Base-by-base conservation (phyloP, 35 echinoderm and acorn worm species). In the Acanthaster planci region DNA sequence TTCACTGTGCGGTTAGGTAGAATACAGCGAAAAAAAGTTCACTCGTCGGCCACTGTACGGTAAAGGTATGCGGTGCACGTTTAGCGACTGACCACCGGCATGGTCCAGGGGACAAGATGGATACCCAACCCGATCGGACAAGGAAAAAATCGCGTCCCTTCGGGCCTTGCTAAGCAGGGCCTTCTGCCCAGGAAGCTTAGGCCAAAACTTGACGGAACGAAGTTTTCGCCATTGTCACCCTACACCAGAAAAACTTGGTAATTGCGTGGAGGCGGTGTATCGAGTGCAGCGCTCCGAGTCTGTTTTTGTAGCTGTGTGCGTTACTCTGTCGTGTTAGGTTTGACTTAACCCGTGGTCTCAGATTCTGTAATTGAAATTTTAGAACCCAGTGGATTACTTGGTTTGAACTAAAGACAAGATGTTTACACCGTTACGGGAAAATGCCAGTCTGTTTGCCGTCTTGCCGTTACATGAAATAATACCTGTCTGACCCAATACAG, bases 241-340 rank as follows among this genome's bases (percentile, higher is more conserved):
- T 31, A 72, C 30, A 21, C 64, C 30, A 29, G 64, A 14, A 72
- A 26, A 72, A 7, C 23, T 31, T 7, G 26, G 64, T 34, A 72
- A 16, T 72, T 72, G 64, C 64, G 23, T 26, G 59, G 64, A 31
- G 64, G 64, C 64, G 30, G 34, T 72, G 64, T 72, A 72, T 72
- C 64, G 34, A 72, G 30, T 72, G 23, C 23, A 31, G 4, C 14
- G 34, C 64, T 72, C 34, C 23, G 18, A 72, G 64, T 26, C 18
- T 72, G 64, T 72, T 72, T 19, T 27, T 23, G 14, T 72, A 72
- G 64, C 64, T 72, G 64, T 72, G 21, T 72, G 57, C 27, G 34
- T 47, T 47, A n/a, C n/a, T 47, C 42, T 47, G 42, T 47, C 4
- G 12, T 47, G 12, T 47, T 4, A 47, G 4, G 12, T 47, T 47